Conservation (phyloP, 2,888 invertebrate species). For the Melinopterus prodromus region DNA sequence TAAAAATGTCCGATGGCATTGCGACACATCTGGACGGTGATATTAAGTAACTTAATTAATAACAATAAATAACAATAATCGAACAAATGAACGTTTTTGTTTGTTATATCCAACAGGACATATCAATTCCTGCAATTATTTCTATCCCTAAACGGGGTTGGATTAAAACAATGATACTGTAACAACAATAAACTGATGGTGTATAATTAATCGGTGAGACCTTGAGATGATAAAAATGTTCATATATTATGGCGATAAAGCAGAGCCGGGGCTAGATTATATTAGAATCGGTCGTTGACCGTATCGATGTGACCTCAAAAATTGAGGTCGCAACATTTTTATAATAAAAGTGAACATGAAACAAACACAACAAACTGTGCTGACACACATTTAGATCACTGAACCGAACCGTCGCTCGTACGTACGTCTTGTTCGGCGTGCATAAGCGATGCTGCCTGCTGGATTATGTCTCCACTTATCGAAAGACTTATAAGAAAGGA, state of each 20-base stretch:
- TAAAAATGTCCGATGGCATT: not conserved
- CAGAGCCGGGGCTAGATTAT: slow-evolving; percentile 13
- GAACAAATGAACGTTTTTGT: not conserved
- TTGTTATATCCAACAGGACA: too few relatives aligned
- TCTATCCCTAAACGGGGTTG: too few relatives aligned
- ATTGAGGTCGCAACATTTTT: slow-evolving; percentile 69
- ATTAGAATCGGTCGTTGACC: slow-evolving; percentile 51
- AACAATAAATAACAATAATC: not conserved
- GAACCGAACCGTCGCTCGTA: slow-evolving; percentile 49
- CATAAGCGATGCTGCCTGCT: not conserved
- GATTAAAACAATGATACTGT: not conserved
- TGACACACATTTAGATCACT: slow-evolving; percentile 60
- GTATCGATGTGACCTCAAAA: slow-evolving; percentile 73
- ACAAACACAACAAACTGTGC: slow-evolving; percentile 56
- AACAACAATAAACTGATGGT: not conserved
- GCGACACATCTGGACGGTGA: not conserved
- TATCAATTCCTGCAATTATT: too few relatives aligned
- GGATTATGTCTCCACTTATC: not conserved
- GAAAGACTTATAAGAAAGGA: not conserved
- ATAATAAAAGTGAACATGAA: slow-evolving; percentile 62
- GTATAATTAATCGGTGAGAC: slow-evolving; percentile 13
- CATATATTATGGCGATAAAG: slow-evolving; percentile 16
- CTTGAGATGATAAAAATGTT: slow-evolving; percentile 24
- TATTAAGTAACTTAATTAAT: not conserved
- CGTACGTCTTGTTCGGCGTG: not conserved